Base-by-base conservation (phyloP, 2,113 vertebrate genomes). In the Mungos mungo region DNA sequence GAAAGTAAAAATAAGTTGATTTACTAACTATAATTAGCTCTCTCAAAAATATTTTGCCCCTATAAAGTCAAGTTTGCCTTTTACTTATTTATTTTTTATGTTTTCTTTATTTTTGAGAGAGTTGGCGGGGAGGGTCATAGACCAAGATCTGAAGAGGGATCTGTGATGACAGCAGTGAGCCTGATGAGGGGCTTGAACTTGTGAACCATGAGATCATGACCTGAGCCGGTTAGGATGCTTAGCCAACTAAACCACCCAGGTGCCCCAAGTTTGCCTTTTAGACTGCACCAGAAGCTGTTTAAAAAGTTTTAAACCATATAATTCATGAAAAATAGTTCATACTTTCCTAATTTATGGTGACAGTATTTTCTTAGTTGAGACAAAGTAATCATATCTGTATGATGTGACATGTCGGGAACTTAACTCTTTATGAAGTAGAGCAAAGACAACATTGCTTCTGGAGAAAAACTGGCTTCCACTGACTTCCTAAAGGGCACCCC, bases 1-100 rank as follows among this genome's bases (percentile, higher is more conserved):
- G 93, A 97, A 95, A 91, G 86, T 86, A 77, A 95, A 88, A 95
- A 74, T 31, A 31, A 85, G 25, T 87, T 18, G 21, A 47, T 52
- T 94, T 92, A 74, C 69, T 90, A 65, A 13, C 83, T n/a, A 63
- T 74, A 95, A 95, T 16, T 41, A 92, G 52, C 41, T 84, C 47
- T 93, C 35, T 91, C 90, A 35, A 96, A 90, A 91, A 88, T 72
- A 84, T 68, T 95, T 97, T 66, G 52, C 15, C 10, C 10, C 9
- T 91, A 41, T 77, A 2, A 41, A 21, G 3, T 87, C 35, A 60
- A 13, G 21, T 93, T 96, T 95, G n/a, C 18, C 71, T 85, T 60
- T 57, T 60, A 23, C 23, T 57, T 57, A 57, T 23, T 23, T 57
- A 16, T 54, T 8, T 60, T 60, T 23, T 23, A 60, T 60, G 21